Percentiles rank a stretch among this genome's conserved stretches.
Conservation (phyloP, 2,113 vertebrate genomes). For the Pipa parva region DNA sequence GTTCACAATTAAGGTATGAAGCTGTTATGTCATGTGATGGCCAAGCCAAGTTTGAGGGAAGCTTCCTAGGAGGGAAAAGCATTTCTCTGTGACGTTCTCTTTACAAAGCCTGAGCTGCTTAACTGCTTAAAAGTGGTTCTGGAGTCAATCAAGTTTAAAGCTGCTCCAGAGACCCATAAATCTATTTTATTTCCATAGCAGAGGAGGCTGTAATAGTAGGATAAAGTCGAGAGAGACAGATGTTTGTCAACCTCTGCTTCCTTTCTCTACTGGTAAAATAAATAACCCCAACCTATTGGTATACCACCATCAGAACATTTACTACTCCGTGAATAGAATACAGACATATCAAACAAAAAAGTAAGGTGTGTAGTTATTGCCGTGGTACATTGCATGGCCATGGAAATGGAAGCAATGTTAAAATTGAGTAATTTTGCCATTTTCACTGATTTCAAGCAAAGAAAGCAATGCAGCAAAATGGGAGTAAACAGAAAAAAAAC, state of each 20-base stretch:
- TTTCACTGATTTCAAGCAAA: too few relatives aligned
- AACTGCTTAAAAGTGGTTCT: slow-evolving; percentile 25
- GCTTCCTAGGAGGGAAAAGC: slow-evolving; percentile 18
- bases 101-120: slow-evolving; percentile 23
- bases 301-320: neutral
- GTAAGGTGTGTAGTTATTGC: too few relatives aligned
- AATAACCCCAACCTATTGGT: neutral
- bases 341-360: too few relatives aligned
- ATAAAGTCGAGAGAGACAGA: slow-evolving; percentile 3
- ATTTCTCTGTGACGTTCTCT: slow-evolving; percentile 12
- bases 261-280: slow-evolving; percentile 2
- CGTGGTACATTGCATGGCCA: too few relatives aligned
- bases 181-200: slow-evolving; percentile 16
- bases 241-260: slow-evolving; percentile 2
- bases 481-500: too few relatives aligned
- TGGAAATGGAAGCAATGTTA: too few relatives aligned
- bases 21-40: neutral
- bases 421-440: too few relatives aligned
- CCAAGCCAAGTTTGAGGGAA: slow-evolving; percentile 2
- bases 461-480: too few relatives aligned
- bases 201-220: slow-evolving; percentile 7
- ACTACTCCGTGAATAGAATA: too few relatives aligned
- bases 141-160: slow-evolving; percentile 21
- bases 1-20: neutral
- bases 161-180: slow-evolving; percentile 20